phyloP scores from a whole-genome alignment of 2,888 invertebrate genomes.

The Tethea ocularis region DNA sequence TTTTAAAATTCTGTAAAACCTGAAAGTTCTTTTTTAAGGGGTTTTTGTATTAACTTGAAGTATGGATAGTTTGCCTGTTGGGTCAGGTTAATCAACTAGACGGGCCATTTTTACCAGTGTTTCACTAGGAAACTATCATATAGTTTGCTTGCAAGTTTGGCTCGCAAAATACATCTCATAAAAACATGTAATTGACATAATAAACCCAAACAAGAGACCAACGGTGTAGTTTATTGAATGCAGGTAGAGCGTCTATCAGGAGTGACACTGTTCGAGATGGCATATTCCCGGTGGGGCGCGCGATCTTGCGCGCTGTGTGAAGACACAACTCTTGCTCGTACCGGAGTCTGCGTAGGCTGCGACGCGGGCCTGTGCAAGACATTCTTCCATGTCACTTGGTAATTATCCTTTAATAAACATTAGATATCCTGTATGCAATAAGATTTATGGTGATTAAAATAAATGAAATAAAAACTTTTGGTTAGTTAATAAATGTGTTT shows the following conservation, averaged over 20 bases:
- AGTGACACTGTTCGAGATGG: slow-evolving; percentile 98
- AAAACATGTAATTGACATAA: no score
- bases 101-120: no score
- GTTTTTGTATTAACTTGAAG: no score
- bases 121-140: no score
- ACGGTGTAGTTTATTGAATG: neutral
- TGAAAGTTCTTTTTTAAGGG: no score
- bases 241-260: slow-evolving; percentile 93
- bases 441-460: neutral
- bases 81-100: no score
- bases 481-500: neutral
- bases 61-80: no score
- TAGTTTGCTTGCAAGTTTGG: no score
- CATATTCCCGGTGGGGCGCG: slow-evolving; percentile 98
- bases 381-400: slow-evolving; percentile 99
- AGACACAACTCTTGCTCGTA: slow-evolving; percentile 93
- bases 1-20: no score
- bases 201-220: no score
- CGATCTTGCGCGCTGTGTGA: slow-evolving; percentile 95
- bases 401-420: slow-evolving; percentile 31
- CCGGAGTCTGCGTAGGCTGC: slow-evolving; percentile 98
- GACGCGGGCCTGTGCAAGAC: slow-evolving; percentile 99
- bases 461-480: no score
- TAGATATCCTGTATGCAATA: neutral
- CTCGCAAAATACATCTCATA: no score